Evolutionary conservation across 53 echinoderm and acorn worm genomes (phyloP), one percentile per base, ranked within the genome.

Genomic region (Arbacia lixula): DNA sequence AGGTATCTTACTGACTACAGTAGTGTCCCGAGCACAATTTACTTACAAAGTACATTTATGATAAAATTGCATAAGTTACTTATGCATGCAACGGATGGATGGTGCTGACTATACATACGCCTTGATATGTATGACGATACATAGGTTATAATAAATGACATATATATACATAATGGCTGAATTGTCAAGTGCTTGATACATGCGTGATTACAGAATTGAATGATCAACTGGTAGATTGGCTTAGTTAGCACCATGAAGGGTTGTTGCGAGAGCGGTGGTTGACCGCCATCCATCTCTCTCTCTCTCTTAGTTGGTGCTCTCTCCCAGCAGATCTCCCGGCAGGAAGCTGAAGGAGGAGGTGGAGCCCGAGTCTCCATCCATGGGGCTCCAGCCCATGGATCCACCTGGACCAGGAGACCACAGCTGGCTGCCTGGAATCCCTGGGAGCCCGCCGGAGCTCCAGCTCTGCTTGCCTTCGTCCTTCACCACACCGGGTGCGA

Each of bases 371-470:
- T 84, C 88, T 43, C 84, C 88, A 30, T 71, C 88, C 53, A 68
- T 82, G 25, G 81, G 69, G 49, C 84, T 83, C 90, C 86, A 86
- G 37, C 82, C 73, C 61, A 83, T 68, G 36, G 85, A 84, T 34
- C 81, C 73, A 38, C 87, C 33, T 19, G 87, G 80, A 29, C 88
- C 86, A 39, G 91, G 91, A 24, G 94, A 94, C 87, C 91, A 90
- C 46, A 87, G 84, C 88, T 91, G 91, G 81, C 93, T 95, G 26
- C 93, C 87, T 4, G 88, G 89, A 65, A 95, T 76, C 36, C 85
- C 68, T 3, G 95, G 91, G 4, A 94, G 85, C 35, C 76, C 66
- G 6, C 83, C 56, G 66, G 83, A 29, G 60, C 80, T 32, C 55
- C 73, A 61, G 87, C 71, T 94, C 54, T 83, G 68, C 26, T 85